phyloP scores from a whole-genome alignment of 1,140 invertebrate genomes.

The Vanessa atalanta region DNA sequence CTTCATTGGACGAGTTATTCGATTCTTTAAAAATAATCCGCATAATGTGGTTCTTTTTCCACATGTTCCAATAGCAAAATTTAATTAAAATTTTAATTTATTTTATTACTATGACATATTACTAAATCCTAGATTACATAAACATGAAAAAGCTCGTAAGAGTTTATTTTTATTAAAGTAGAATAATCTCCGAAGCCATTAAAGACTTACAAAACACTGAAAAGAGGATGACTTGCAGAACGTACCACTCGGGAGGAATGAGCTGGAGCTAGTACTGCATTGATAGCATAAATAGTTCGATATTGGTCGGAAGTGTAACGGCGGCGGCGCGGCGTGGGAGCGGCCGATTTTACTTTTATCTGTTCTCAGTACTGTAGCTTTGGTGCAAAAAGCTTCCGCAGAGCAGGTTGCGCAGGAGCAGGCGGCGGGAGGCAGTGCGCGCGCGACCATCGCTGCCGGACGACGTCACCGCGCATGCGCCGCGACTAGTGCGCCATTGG shows the following conservation, averaged over 20 bases:
- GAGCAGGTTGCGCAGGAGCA: constrained; percentile 25
- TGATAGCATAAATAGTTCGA: background rate
- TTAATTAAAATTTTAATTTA: no score
- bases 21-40: no score
- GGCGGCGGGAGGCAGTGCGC: constrained; percentile 47
- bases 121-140: no score
- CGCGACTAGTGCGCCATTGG: constrained; percentile 22
- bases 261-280: background rate
- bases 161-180: no score
- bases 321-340: constrained; percentile 27
- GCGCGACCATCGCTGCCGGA: constrained; percentile 47
- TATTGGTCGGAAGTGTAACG: constrained; percentile 18
- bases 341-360: constrained; percentile 36
- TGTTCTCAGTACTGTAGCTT: constrained; percentile 22
- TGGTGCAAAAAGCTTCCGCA: constrained; percentile 28
- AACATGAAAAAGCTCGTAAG: no score
- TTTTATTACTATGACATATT: no score
- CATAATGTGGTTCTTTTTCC: no score
- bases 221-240: no score
- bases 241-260: background rate
- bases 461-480: constrained; percentile 43
- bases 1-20: no score
- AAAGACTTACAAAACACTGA: no score
- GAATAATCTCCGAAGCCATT: no score
- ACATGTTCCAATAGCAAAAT: no score